Base-by-base conservation (phyloP, 2,113 vertebrate genomes). In the Oreochromis spilurus region DNA sequence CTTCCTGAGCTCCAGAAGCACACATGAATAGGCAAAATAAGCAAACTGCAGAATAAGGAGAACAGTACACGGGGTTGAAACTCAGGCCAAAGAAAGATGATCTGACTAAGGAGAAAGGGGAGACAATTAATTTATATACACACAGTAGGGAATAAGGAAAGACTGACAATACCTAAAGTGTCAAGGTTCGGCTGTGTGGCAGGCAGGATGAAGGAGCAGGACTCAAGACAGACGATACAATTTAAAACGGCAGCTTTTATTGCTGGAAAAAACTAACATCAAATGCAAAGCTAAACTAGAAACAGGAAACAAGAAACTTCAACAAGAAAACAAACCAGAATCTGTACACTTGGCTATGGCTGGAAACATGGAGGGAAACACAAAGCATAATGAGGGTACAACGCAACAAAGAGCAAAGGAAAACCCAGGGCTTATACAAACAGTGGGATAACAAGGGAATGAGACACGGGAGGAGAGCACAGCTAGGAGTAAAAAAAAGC, bases 81-180 rank as follows among this genome's bases (percentile, higher is more conserved):
- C 1, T 57, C 55, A 16, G 24, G 55, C 55, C 12, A 29, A 29
- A 57, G 0, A 57, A 1, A 57, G 24, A 9, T 29, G 55, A 0
- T 58, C 24, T 29, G 55, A 29, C 55, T 9, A 16, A 58, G 24
- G 55, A 58, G 13, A 29, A 58, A 3, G 7, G 24, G 55, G 24
- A 58, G 0, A 29, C 24, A 58, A 9, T 57, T 29, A 0, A 57
- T 57, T 29, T 58, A 58, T 29, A 29, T 58, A 58, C 4, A 58
- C 24, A 58, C 13, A 58, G 54, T 8, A 57, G 55, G 7, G 7
- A 58, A 58, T 58, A 57, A 3, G 24, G 54, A 57, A 26, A 14
- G 24, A 26, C 0, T 57, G 54, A 57, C 54, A 57, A 57, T 26
- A 26, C 0, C 53, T 26, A 57, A 55, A 57, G 54, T 57, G 54